A percentile compares a stretch with the other conserved stretches of the same genome.
These are phyloP conservation scores for Epicauta chinensis DNA, from an alignment of 1,140 invertebrate species.

Conservation along the genomic window DNA sequence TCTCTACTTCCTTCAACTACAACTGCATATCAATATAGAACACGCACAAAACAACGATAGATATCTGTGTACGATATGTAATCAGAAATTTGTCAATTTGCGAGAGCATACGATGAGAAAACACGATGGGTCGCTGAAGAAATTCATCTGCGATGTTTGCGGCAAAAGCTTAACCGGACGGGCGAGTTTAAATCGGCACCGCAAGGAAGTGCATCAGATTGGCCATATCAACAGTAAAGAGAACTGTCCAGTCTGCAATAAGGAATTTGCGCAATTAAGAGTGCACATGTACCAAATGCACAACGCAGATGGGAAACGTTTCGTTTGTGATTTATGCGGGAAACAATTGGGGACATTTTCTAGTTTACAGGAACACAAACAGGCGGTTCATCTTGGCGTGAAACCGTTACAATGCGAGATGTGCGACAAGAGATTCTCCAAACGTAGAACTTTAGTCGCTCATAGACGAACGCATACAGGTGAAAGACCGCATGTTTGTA, in stretches of 20 bases:
- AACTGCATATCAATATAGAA: constrained; percentile 26
- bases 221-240: not conserved
- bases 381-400: constrained; percentile 55
- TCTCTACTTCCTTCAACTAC: constrained; percentile 29
- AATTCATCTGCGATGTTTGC: constrained; percentile 32
- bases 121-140: constrained; percentile 23
- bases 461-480: constrained; percentile 52
- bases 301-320: too few species aligned
- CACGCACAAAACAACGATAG: constrained; percentile 30
- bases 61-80: constrained; percentile 35
- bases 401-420: constrained; percentile 48
- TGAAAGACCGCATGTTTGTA: constrained; percentile 47
- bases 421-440: constrained; percentile 49
- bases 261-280: too few species aligned
- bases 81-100: constrained; percentile 11
- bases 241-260: too few species aligned
- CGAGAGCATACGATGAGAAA: constrained; percentile 27
- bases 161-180: constrained; percentile 30
- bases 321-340: constrained; percentile 70
- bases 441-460: constrained; percentile 50
- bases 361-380: constrained; percentile 33
- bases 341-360: too few species aligned
- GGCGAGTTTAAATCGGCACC: constrained; percentile 24
- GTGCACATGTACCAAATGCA: not conserved
- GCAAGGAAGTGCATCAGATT: too few species aligned